A percentile compares a stretch with the other conserved stretches of the same genome.
Conservation (phyloP, 2,888 invertebrate genomes). For the Hypomecis atomaria region DNA sequence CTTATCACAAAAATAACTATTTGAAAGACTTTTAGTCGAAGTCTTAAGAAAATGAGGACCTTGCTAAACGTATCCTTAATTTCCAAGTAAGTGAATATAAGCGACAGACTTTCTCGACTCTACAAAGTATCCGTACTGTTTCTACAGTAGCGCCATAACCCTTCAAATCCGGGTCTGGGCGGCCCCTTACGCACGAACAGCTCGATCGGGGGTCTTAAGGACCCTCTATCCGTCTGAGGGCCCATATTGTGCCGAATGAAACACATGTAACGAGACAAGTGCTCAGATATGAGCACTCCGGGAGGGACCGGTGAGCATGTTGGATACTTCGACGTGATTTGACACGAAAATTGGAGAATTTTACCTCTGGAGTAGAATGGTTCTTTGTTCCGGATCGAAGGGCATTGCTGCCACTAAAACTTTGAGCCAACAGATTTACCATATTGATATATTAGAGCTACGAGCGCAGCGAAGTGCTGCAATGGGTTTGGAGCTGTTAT, state of each 20-base stretch:
- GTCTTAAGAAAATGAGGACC: no score
- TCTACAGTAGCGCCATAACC: constrained; percentile 12
- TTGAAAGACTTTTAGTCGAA: no score
- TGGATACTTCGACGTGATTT: constrained; percentile 2
- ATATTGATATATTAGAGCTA: no score
- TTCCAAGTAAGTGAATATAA: no score
- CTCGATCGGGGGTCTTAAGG: constrained; percentile 36
- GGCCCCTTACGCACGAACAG: constrained; percentile 37
- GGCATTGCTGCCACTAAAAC: no score
- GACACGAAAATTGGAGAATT: not conserved
- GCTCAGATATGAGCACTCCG: constrained; percentile 41
- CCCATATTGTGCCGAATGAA: constrained; percentile 61
- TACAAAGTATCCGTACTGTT: constrained; percentile 15
- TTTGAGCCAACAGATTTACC: no score
- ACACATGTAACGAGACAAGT: constrained; percentile 54
- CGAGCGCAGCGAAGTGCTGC: no score
- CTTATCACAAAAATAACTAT: no score
- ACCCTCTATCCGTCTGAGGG: constrained; percentile 42
- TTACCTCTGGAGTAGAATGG: no score
- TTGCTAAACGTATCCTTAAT: no score
- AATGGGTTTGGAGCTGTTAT: no score
- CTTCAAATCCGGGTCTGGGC: constrained; percentile 32
- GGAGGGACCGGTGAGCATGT: constrained; percentile 1
- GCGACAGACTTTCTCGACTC: not conserved
- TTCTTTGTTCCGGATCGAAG: no score